Percentiles rank a stretch among this genome's conserved stretches.
Conservation (phyloP, 2,888 invertebrate genomes). For the Bombyx huttoni region DNA sequence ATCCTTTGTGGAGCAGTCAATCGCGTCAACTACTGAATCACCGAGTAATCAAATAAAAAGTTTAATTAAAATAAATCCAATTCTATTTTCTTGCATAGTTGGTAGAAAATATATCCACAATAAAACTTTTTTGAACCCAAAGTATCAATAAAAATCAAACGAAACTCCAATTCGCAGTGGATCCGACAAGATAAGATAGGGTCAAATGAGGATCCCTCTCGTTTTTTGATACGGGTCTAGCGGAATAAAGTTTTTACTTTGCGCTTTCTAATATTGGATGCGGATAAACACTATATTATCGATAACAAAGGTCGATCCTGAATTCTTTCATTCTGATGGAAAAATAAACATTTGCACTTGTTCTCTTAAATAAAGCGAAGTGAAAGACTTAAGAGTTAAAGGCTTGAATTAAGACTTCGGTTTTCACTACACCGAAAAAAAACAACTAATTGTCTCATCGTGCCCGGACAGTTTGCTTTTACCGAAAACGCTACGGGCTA, state of each 20-base stretch:
- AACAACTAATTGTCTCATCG: slow-evolving; percentile 32
- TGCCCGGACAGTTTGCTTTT: slow-evolving; percentile 37
- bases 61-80: no score
- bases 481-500: slow-evolving; percentile 39
- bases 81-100: no score
- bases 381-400: slow-evolving; percentile 1
- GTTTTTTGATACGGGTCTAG: slow-evolving; percentile 36
- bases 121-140: neutral
- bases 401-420: slow-evolving; percentile 13
- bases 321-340: neutral
- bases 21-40: neutral
- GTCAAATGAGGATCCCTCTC: slow-evolving; percentile 19
- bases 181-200: slow-evolving; percentile 23
- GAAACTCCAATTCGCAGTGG: slow-evolving; percentile 18
- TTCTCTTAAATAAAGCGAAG: neutral
- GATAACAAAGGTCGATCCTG: slow-evolving; percentile 1
- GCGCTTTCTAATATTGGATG: slow-evolving; percentile 4
- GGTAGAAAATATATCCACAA: neutral
- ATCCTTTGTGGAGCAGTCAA: neutral
- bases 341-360: slow-evolving; percentile 3
- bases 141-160: slow-evolving; percentile 16
- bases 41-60: no score
- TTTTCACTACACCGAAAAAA: slow-evolving; percentile 16
- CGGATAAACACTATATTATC: slow-evolving; percentile 7
- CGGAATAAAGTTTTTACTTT: slow-evolving; percentile 22